These are phyloP conservation scores for Platerodrilus igneus DNA, from an alignment of 2,888 invertebrate genomes.

Conservation along the genomic window DNA sequence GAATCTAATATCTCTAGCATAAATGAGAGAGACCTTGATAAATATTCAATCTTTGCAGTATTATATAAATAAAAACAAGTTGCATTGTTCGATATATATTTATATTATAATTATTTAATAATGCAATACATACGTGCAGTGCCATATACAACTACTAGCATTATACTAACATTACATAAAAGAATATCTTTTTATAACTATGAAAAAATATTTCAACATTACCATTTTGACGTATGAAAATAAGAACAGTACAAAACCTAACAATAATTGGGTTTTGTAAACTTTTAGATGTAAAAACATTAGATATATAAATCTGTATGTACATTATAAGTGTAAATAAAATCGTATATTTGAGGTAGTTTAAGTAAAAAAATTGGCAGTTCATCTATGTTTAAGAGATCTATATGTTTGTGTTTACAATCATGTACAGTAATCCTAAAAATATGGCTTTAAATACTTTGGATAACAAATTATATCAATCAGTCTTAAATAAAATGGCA, in stretches of 20 bases:
- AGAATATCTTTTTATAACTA: slow-evolving; percentile 39
- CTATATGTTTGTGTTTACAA: slow-evolving; percentile 20
- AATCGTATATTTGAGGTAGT: slow-evolving; percentile 39
- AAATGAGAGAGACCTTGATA: too few relatives aligned
- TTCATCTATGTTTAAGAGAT: slow-evolving; percentile 29
- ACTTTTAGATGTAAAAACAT: slow-evolving; percentile 26
- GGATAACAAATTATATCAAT: slow-evolving; percentile 42
- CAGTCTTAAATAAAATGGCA: slow-evolving; percentile 50
- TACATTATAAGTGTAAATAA: slow-evolving; percentile 33
- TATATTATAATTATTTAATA: slow-evolving; percentile 38
- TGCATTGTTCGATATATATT: too few relatives aligned
- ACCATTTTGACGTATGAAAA: slow-evolving; percentile 19
- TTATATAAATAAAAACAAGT: too few relatives aligned
- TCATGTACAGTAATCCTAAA: slow-evolving; percentile 17
- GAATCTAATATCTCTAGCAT: too few relatives aligned
- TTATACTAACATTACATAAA: slow-evolving; percentile 44
- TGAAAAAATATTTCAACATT: slow-evolving; percentile 32
- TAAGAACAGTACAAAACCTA: slow-evolving; percentile 16
- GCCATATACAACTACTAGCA: slow-evolving; percentile 42
- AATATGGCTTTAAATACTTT: slow-evolving; percentile 37
- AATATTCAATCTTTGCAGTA: too few relatives aligned
- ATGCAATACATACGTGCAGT: slow-evolving; percentile 47
- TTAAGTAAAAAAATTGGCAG: slow-evolving; percentile 35
- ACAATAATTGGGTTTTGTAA: background rate
- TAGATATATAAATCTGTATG: slow-evolving; percentile 37